Percentiles rank a stretch among this genome's conserved stretches.
Conservation (phyloP, 2,797 vertebrate genomes). For the Scleropages formosus region DNA sequence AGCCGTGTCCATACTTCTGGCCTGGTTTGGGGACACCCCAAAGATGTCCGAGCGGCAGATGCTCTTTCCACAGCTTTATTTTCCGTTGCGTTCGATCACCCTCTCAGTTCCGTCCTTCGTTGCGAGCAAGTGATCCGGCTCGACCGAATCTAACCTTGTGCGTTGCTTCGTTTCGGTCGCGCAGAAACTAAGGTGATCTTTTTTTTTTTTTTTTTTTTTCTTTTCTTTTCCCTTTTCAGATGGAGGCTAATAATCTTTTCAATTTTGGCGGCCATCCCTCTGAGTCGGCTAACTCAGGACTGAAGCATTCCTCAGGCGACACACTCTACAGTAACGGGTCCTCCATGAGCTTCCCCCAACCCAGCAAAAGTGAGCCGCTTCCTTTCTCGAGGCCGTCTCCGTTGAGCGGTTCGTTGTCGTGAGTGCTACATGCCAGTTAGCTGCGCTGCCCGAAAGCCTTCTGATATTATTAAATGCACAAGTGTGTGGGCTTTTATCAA, state of each 20-base stretch:
- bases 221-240: too few relatives aligned
- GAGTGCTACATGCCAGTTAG: background rate
- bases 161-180: slow-evolving; percentile 55
- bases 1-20: too few relatives aligned
- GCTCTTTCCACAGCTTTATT: background rate
- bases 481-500: background rate
- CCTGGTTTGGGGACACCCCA: background rate
- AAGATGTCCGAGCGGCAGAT: background rate
- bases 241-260: slow-evolving; percentile 95
- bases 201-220: too few relatives aligned
- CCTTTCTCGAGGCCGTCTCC: background rate
- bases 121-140: too few relatives aligned
- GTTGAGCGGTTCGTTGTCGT: background rate
- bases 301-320: slow-evolving; percentile 94
- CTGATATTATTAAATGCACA: background rate
- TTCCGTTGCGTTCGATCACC: slow-evolving; percentile 34
- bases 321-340: slow-evolving; percentile 86
- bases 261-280: slow-evolving; percentile 85
- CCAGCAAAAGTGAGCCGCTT: slow-evolving; percentile 85
- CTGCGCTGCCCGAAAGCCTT: background rate
- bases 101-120: too few relatives aligned
- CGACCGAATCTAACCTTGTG: slow-evolving; percentile 51
- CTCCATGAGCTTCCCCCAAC: slow-evolving; percentile 85
- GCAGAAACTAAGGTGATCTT: slow-evolving; percentile 47
- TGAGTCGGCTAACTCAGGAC: slow-evolving; percentile 87